phyloP scores from a whole-genome alignment of 2,888 invertebrate genomes.

The Mimas tiliae region DNA sequence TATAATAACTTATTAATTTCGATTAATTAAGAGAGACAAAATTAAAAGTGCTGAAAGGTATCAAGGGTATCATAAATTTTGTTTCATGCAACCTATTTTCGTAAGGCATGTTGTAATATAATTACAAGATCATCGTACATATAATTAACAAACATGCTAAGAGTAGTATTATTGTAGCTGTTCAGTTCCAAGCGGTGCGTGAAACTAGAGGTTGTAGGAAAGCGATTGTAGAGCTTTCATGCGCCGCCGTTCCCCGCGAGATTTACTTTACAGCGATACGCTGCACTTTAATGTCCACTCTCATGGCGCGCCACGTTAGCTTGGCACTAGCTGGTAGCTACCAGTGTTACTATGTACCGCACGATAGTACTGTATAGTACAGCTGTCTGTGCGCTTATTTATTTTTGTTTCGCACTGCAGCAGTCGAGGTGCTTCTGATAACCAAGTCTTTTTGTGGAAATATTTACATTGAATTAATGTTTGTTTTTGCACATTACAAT shows the following conservation, averaged over 20 bases:
- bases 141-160: not conserved
- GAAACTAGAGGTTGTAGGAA: constrained; percentile 66
- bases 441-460: not conserved
- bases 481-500: not conserved
- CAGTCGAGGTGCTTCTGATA: not conserved
- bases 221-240: constrained; percentile 64
- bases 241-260: constrained; percentile 51
- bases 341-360: not conserved
- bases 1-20: constrained; percentile 3
- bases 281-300: constrained; percentile 64
- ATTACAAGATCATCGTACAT: not conserved
- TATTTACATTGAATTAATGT: not conserved
- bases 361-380: not conserved
- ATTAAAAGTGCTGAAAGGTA: too few species aligned
- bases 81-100: too few species aligned
- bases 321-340: constrained; percentile 2
- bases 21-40: too few species aligned
- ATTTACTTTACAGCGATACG: constrained; percentile 69
- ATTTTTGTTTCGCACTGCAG: constrained; percentile 1
- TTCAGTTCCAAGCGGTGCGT: constrained; percentile 53
- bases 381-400: not conserved
- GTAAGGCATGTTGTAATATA: too few species aligned
- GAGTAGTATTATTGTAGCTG: not conserved
- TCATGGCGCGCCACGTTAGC: constrained; percentile 51
- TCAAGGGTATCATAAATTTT: too few species aligned